Evolutionary conservation across 2,888 invertebrate genomes (phyloP), one percentile per base, ranked within the genome.

Genomic region (Leucophora obtusa): DNA sequence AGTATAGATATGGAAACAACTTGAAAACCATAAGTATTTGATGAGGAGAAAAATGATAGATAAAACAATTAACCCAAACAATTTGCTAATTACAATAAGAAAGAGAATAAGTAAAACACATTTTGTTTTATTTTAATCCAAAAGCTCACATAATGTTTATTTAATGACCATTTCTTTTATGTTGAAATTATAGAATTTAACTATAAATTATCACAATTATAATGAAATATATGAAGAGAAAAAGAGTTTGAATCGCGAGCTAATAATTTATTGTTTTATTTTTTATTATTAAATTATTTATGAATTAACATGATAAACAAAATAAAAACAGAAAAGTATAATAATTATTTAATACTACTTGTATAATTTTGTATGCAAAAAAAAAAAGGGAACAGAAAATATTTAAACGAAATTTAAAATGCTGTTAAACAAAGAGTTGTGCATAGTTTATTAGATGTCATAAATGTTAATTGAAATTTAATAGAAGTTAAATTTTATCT

Each of bases 321-420:
- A 58, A 66, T 11, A 17, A 56, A 59, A 56, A 33, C 59, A 65
- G 9, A 43, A 72, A 60, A 58, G 62, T 18, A 7, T 62, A 14
- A 60, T 65, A 73, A 73, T 35, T 63, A 7, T 15, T 51, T 72
- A 66, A 79, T 74, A 80, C 56, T 75, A 71, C n/a, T 71, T 10
- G 28, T 11, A 72, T 7, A 73, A 69, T 73, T 73, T 73, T 59
- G 63, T 38, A 65, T 54, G 14, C 33, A 35, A 79, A 33, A 65
- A 10, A 28, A 38, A 62, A 56, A 50, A 58, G 15, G 7, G 11
- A 50, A 56, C 24, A 73, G 33, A 47, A 9, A 51, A 65, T 38
- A 21, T 21, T 6, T 28, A 68, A 68, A 14, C 8, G 11, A 66
- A 56, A 50, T 9, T 69, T 18, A 59, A 75, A 80, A 80, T 72